Conservation (phyloP, 2,797 vertebrate genomes). For the Prionace glauca region DNA sequence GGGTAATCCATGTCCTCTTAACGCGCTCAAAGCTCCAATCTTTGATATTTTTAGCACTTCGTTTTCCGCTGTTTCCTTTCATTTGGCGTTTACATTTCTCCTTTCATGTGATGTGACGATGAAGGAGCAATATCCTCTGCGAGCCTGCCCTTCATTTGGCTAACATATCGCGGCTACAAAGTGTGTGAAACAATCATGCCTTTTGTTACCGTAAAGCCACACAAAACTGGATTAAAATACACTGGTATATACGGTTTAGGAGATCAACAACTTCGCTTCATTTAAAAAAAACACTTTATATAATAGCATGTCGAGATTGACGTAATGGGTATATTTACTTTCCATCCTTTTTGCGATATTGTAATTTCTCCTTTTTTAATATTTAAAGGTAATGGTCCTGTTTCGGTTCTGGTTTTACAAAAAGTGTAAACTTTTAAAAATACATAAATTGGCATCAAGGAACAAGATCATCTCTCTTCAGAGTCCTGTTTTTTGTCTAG, state of each 20-base stretch:
- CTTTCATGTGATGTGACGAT: background rate
- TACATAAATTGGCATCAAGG: background rate
- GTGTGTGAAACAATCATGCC: slow-evolving; percentile 7
- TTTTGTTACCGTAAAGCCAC: background rate
- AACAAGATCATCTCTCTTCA: background rate
- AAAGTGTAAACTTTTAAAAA: background rate
- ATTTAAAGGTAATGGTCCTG: background rate
- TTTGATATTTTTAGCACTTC: background rate
- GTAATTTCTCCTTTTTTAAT: background rate
- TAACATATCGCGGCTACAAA: background rate
- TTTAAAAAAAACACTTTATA: background rate
- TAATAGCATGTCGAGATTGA: background rate
- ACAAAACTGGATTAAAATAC: slow-evolving; percentile 15
- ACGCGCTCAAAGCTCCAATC: background rate
- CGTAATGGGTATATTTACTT: background rate
- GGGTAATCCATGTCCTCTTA: background rate
- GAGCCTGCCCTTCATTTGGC: background rate
- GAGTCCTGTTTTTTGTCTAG: background rate
- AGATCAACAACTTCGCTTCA: background rate
- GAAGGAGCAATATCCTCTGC: background rate
- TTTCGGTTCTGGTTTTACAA: background rate
- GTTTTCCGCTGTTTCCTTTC: background rate
- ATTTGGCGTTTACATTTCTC: background rate
- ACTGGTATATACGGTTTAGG: background rate
- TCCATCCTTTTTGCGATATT: background rate